These are phyloP conservation scores for Clarias fuscus DNA, from an alignment of 2,797 vertebrate species.

Conservation along the genomic window DNA sequence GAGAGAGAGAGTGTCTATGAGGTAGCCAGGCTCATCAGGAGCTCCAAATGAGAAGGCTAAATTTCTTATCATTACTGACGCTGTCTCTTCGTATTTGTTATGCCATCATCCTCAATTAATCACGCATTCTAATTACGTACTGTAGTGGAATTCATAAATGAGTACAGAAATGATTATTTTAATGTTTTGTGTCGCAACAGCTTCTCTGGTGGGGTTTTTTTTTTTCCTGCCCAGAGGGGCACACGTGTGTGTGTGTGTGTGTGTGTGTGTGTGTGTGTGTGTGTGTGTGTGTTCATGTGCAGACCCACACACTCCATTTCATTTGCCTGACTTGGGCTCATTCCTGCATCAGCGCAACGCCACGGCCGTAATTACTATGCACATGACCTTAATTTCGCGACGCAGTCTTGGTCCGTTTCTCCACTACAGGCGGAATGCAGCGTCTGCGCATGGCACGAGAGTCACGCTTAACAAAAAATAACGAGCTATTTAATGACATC, in stretches of 20 bases:
- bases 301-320: slow-evolving; percentile 59
- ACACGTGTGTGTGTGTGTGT: slow-evolving; percentile 57
- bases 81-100: slow-evolving; percentile 69
- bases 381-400: slow-evolving; percentile 64
- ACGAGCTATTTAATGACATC: slow-evolving; percentile 43
- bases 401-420: slow-evolving; percentile 49
- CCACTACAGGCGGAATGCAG: slow-evolving; percentile 9
- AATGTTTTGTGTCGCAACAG: slow-evolving; percentile 69
- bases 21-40: slow-evolving; percentile 53
- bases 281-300: slow-evolving; percentile 52
- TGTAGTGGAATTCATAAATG: slow-evolving; percentile 69
- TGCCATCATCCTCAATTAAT: slow-evolving; percentile 75
- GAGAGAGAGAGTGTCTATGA: slow-evolving; percentile 43
- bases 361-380: slow-evolving; percentile 75
- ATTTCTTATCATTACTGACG: slow-evolving; percentile 63
- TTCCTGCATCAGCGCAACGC: slow-evolving; percentile 70
- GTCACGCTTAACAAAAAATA: slow-evolving; percentile 38
- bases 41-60: slow-evolving; percentile 53
- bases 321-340: slow-evolving; percentile 72
- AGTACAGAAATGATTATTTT: slow-evolving; percentile 72
- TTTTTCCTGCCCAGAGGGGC: slow-evolving; percentile 68
- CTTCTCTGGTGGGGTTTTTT: slow-evolving; percentile 51
- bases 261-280: slow-evolving; percentile 53
- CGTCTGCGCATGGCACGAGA: slow-evolving; percentile 2
- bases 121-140: slow-evolving; percentile 74